Evolutionary conservation across 2,113 vertebrate genomes (phyloP).

Genomic region (Dicaeum eximium): DNA sequence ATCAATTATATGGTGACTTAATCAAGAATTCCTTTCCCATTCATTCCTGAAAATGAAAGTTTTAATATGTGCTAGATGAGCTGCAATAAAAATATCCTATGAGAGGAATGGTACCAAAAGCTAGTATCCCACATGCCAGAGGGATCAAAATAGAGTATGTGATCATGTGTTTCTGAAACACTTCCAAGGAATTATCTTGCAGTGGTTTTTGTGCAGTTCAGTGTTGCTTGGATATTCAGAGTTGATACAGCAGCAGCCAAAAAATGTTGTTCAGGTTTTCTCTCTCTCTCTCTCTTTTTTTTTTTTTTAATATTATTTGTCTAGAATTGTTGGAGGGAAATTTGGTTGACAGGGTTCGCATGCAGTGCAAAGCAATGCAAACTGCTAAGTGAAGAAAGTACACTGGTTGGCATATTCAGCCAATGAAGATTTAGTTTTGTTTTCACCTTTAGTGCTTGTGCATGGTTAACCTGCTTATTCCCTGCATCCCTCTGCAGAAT

Average conservation of each 20-base stretch:
- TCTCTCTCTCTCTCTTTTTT: no score
- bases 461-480: background rate
- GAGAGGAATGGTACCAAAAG: background rate
- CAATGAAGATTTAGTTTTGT: background rate
- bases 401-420: background rate
- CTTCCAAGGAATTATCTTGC: background rate
- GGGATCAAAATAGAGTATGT: background rate
- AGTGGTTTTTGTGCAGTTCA: background rate
- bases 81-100: background rate
- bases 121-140: background rate
- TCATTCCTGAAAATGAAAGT: background rate
- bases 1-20: background rate
- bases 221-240: background rate
- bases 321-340: background rate
- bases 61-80: background rate
- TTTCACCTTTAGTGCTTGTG: background rate
- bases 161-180: background rate
- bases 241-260: background rate
- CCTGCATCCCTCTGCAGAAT: background rate
- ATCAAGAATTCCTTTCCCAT: background rate
- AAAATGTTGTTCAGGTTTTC: background rate
- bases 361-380: background rate
- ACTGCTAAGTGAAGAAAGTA: background rate
- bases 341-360: background rate
- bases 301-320: background rate